Evolutionary conservation across 2,797 vertebrate species (phyloP).

Genomic region (Hapalemur alaotrensis): DNA sequence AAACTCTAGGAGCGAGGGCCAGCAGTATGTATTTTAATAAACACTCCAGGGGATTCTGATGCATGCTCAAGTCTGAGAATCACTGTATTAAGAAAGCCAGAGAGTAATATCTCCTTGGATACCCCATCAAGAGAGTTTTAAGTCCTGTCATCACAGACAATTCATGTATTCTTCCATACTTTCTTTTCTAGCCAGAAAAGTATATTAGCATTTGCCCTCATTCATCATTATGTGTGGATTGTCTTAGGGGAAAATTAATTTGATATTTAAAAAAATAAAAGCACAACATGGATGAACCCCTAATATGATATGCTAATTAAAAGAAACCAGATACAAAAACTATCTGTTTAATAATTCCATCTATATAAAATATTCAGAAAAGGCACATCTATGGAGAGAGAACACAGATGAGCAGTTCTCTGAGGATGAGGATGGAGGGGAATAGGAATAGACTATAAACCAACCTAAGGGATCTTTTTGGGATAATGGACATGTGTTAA

Average conservation of each 20-base stretch:
- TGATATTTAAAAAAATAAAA: neutral
- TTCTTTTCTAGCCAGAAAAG: neutral
- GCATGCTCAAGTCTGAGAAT: neutral
- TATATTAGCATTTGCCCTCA: neutral
- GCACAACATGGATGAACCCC: neutral
- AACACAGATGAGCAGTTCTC: neutral
- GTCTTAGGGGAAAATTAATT: constrained; percentile 1
- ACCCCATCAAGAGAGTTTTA: neutral
- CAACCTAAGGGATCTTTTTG: neutral
- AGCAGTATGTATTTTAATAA: neutral
- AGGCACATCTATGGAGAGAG: neutral
- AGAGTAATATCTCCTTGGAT: neutral
- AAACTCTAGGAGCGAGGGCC: neutral
- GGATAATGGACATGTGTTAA: neutral
- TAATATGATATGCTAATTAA: neutral
- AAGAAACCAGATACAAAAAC: neutral
- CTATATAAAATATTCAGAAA: neutral
- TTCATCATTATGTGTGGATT: neutral
- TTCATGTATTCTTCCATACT: neutral
- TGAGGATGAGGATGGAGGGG: neutral
- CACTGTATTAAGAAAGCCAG: neutral
- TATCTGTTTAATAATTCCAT: neutral
- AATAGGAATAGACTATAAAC: neutral
- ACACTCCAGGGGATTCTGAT: neutral
- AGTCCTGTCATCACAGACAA: neutral